Percentiles rank a stretch among this genome's conserved stretches.
Conservation (phyloP, 2,797 vertebrate species). For the Sciaenops ocellatus region DNA sequence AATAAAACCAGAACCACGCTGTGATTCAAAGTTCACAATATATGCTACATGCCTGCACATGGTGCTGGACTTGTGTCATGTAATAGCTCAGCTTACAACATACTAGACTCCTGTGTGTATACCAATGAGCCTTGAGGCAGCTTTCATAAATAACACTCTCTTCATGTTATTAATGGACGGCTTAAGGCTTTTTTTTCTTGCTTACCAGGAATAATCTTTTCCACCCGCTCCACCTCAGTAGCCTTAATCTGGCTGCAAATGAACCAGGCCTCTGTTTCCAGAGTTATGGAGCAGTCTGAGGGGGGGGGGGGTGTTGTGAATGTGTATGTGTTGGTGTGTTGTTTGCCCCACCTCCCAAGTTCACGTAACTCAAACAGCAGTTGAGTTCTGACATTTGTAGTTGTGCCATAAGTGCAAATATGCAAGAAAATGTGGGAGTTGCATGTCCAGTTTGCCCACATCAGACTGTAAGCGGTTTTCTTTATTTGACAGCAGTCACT, state of each 20-base stretch:
- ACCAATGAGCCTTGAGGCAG: slow-evolving; percentile 24
- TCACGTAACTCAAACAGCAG: slow-evolving; percentile 24
- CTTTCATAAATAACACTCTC: slow-evolving; percentile 62
- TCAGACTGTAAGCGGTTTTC: background rate
- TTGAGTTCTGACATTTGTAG: slow-evolving; percentile 12
- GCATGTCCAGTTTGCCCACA: background rate
- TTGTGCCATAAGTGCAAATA: background rate
- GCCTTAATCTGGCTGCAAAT: slow-evolving; percentile 70
- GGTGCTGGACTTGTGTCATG: background rate
- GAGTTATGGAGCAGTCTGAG: slow-evolving; percentile 33
- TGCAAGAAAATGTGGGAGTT: background rate
- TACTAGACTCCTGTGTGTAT: slow-evolving; percentile 39
- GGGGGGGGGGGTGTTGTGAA: background rate
- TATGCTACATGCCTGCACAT: background rate
- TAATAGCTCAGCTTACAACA: slow-evolving; percentile 26
- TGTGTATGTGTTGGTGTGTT: slow-evolving; percentile 25
- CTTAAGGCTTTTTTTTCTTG: slow-evolving; percentile 50
- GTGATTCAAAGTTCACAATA: slow-evolving; percentile 6
- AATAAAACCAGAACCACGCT: slow-evolving; percentile 33
- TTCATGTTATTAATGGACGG: slow-evolving; percentile 64
- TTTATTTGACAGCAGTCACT: background rate
- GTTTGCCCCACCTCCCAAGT: slow-evolving; percentile 6
- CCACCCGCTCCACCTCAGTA: slow-evolving; percentile 63
- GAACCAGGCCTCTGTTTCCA: slow-evolving; percentile 70
- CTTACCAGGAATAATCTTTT: slow-evolving; percentile 74